Base-by-base conservation (phyloP, 1,140 invertebrate species). In the Anastrepha obliqua region DNA sequence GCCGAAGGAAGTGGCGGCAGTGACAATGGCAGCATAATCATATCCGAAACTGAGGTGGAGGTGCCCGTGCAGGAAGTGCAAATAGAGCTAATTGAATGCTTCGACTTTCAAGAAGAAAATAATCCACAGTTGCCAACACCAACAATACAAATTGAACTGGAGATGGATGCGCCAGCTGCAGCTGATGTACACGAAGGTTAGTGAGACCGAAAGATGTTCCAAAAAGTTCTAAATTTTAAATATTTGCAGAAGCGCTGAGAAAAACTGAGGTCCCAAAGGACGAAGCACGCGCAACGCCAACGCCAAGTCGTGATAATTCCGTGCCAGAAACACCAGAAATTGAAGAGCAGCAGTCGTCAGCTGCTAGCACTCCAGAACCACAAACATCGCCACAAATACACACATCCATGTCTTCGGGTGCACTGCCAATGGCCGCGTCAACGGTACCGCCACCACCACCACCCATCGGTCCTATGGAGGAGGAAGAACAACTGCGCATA, bases 31-130 rank as follows among this genome's bases (percentile, higher is more conserved):
- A 44, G 55, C 85, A 78, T 74, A 51, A 42, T 55, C n/a, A 15
- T 59, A 86, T 42, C 70, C 47, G 87, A 89, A 39, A 59, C 85
- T 1, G 88, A 89, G 2, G 60, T 88, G 0, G 87, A 89, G 59
- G 55, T 86, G 17, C 85, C 88, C 39, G 89, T 92, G 9, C 89
- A 92, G 67, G 90, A 92, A 87, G 90, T 92, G 6, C 90, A 92
- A 85, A 92, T 92, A 55, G 91, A 92, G 65, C 87, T 92, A 47
- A 91, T 92, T 6, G 90, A 92, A 51, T 70, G 89, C 39, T 74
- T 64, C 2, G 20, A 42, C 3, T 87, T 85, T 64, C 87, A 87
- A 11, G 87, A 70, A 39, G 74, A 86, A 2, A 58, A 78, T 47
- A 88, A 62, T 70, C 47, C 62, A 9, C 62, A 85, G 11, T 55